Base-by-base conservation (phyloP, 2,797 vertebrate genomes). In the Oreochromis grahami region DNA sequence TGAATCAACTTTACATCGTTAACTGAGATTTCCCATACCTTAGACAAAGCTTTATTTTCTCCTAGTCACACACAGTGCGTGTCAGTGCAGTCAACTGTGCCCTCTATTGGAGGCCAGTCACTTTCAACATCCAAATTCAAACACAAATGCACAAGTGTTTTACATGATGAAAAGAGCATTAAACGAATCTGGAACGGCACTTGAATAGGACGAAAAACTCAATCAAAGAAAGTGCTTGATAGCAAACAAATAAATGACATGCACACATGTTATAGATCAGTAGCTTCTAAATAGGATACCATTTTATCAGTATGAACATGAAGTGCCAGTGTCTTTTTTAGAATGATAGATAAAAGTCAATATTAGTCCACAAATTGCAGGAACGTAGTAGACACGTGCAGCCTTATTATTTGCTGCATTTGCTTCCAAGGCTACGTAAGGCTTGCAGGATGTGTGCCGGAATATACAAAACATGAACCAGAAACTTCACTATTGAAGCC, bases 91-190 rank as follows among this genome's bases (percentile, higher is more conserved):
- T 91, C 93, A 93, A 93, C 94, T 95, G 90, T 95, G 95, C 94
- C 95, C 94, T 94, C 94, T 96, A 88, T 95, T 96, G 95, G 95
- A 96, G 84, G 81, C 87, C 87, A 87, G 83, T 79, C 86, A 90
- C 88, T 91, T 89, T 86, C 85, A 92, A 81, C 91, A 88, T 65
- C 85, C 80, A 87, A 10, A 89, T 83, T 82, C 90, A 89, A 78
- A 93, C 70, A 45, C 83, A 79, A 6, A 24, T 77, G 63, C 86
- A 26, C 10, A 45, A 24, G 77, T n/a, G 52, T 77, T 87, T 70
- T 76, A 32, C 56, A 24, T 5, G 38, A 87, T 80, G 68, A 86
- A 85, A 90, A 60, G n/a, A 51, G 19, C 17, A 78, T 48, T 52
- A 48, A 56, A 52, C n/a, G 36, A 82, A 81, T 83, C 56, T 78